Conservation (phyloP, 2,797 vertebrate species). For the Megalops cyprinoides region DNA sequence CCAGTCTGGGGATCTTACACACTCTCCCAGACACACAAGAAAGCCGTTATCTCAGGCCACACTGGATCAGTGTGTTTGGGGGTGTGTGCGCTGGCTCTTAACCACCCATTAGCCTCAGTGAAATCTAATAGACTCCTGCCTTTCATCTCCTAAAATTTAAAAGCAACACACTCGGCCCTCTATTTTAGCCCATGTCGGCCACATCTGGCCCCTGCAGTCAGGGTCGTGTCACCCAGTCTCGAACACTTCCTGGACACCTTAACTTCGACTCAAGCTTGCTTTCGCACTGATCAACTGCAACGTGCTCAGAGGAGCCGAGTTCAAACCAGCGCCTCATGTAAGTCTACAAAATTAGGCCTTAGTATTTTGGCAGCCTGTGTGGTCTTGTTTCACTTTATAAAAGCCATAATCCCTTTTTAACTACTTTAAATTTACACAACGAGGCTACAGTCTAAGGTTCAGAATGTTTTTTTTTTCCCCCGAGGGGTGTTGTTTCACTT, state of each 20-base stretch:
- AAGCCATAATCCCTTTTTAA: background rate
- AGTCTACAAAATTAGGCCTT: background rate
- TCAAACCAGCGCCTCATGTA: background rate
- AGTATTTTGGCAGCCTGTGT: too few species aligned
- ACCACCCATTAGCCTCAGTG: background rate
- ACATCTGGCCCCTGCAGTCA: background rate
- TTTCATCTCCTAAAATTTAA: constrained; percentile 24
- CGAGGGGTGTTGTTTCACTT: background rate
- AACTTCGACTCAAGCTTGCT: background rate
- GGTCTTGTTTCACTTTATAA: too few species aligned
- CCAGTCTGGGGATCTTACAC: background rate
- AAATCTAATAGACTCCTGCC: background rate
- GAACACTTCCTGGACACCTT: background rate
- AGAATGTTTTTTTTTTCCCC: constrained; percentile 16
- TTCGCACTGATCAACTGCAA: background rate
- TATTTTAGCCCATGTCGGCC: background rate
- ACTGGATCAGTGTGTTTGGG: background rate
- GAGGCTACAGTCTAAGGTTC: background rate
- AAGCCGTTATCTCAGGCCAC: background rate
- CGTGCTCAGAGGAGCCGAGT: background rate
- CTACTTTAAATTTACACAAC: background rate
- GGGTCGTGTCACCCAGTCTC: background rate
- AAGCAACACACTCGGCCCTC: background rate
- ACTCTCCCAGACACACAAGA: constrained; percentile 10
- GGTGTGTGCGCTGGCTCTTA: background rate